phyloP scores from a whole-genome alignment of 1,140 invertebrate genomes.

The Chironomus striatipennis region DNA sequence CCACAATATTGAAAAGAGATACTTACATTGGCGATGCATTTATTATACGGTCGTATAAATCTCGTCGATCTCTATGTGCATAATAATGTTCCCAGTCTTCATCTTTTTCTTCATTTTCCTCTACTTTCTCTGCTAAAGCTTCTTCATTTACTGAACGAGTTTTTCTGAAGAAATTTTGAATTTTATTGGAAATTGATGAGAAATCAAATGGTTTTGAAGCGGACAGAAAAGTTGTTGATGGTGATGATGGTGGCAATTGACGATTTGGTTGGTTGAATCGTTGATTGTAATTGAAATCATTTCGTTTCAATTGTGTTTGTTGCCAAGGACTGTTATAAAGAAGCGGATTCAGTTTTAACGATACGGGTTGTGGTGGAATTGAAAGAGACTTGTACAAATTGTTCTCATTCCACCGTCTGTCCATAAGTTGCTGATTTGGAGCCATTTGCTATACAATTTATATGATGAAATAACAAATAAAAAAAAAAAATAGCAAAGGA shows the following conservation, averaged over 20 bases:
- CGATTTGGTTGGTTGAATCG: background rate
- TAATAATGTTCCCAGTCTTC: constrained; percentile 8
- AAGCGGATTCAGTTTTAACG: background rate
- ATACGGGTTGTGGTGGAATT: background rate
- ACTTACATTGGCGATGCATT: constrained; percentile 8
- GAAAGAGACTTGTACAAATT: background rate
- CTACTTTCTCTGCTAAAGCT: too few species aligned
- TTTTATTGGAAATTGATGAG: background rate
- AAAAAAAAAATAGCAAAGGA: background rate
- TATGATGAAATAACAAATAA: background rate
- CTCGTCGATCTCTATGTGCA: constrained; percentile 5
- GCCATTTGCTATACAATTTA: background rate
- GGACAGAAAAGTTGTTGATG: background rate
- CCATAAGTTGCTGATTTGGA: background rate
- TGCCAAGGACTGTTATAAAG: background rate
- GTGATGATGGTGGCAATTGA: background rate
- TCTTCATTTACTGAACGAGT: background rate
- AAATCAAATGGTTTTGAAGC: too few species aligned
- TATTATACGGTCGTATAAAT: background rate
- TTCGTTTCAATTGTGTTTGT: background rate
- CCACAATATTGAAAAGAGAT: too few species aligned
- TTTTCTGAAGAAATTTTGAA: background rate
- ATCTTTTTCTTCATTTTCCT: background rate
- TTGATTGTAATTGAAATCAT: background rate
- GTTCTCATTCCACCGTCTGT: background rate